Percentiles rank a stretch among this genome's conserved stretches.
phyloP scores from a whole-genome alignment of 2,797 vertebrate genomes.

The Adelosebastes latens region DNA sequence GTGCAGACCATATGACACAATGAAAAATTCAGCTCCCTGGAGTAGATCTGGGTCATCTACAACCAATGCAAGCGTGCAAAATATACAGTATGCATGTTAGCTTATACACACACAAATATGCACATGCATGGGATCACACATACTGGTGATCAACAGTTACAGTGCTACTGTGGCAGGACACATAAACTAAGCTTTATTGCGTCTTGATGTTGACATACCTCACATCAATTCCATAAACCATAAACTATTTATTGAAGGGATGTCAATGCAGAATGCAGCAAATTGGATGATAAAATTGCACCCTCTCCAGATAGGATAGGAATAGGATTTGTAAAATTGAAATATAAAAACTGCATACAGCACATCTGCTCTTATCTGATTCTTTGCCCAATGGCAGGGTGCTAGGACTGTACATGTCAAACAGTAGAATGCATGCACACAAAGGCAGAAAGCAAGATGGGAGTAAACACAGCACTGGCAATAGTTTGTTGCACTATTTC shows the following conservation, averaged over 20 bases:
- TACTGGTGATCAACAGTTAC: not conserved
- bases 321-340: constrained; percentile 14
- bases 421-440: not conserved
- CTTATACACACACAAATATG: constrained; percentile 2
- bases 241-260: constrained; percentile 16
- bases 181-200: not conserved
- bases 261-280: not conserved
- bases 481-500: not conserved
- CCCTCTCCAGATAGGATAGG: not conserved
- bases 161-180: not conserved
- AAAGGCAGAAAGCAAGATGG: not conserved
- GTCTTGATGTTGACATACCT: constrained; percentile 11
- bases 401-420: not conserved
- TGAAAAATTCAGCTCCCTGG: constrained; percentile 63
- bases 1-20: constrained; percentile 53
- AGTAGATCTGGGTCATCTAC: constrained; percentile 58
- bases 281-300: constrained; percentile 30
- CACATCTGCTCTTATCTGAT: constrained; percentile 38
- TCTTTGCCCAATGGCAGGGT: not conserved
- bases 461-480: not conserved
- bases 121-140: not conserved
- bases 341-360: constrained; percentile 31
- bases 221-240: constrained; percentile 5
- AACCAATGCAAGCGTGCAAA: constrained; percentile 3
- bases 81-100: not conserved